Percentiles rank a stretch among this genome's conserved stretches.
Conservation (phyloP, 1,140 invertebrate species). For the Rhizoglyphus robini region DNA sequence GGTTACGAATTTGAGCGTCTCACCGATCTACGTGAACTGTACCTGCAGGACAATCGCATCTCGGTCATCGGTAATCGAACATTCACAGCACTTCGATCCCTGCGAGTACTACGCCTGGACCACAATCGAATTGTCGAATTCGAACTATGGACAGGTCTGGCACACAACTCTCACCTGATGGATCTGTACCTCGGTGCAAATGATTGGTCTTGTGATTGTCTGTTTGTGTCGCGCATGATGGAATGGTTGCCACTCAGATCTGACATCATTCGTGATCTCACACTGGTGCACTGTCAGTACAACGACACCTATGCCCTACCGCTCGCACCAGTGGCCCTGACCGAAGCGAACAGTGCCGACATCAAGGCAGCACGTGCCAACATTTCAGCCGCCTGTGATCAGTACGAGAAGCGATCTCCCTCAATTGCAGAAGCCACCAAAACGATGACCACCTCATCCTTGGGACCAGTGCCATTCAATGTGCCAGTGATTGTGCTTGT, state of each 20-base stretch:
- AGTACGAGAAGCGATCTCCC: neutral
- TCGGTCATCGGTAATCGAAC: conserved; percentile 62
- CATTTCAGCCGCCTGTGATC: neutral
- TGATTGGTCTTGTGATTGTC: conserved; percentile 74
- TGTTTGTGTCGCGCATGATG: conserved; percentile 50
- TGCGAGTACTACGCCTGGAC: conserved; percentile 65
- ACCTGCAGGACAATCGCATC: conserved; percentile 72
- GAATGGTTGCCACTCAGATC: conserved; percentile 46
- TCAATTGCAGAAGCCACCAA: conserved; percentile 1
- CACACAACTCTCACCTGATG: conserved; percentile 50
- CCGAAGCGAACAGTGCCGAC: conserved; percentile 33
- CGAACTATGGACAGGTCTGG: conserved; percentile 64
- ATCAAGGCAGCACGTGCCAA: conserved; percentile 1
- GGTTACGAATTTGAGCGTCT: conserved; percentile 81
- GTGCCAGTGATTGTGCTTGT: conserved; percentile 19
- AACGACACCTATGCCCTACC: conserved; percentile 36
- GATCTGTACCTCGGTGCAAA: conserved; percentile 62
- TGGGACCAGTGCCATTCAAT: conserved; percentile 45
- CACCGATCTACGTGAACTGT: conserved; percentile 59
- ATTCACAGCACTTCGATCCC: conserved; percentile 54
- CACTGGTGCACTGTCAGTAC: conserved; percentile 62
- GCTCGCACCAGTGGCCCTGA: conserved; percentile 48
- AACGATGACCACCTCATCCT: conserved; percentile 32
- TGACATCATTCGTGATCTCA: conserved; percentile 57
- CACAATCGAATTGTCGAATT: conserved; percentile 66